These are phyloP conservation scores for Aphelenchoides bicaudatus DNA, from an alignment of 2,888 invertebrate genomes.

Conservation along the genomic window DNA sequence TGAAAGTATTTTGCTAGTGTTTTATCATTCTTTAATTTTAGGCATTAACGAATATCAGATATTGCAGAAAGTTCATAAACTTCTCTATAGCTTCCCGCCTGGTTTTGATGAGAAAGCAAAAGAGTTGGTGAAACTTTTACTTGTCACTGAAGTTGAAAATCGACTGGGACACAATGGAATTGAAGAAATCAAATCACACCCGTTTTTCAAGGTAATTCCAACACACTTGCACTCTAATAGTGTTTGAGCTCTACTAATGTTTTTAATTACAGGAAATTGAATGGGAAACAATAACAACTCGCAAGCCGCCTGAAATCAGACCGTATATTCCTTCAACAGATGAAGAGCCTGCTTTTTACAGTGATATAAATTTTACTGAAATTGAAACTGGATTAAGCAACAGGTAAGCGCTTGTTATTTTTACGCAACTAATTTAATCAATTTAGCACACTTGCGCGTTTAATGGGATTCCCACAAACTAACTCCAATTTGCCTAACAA, in stretches of 20 bases:
- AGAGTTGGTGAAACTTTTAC: slow-evolving; percentile 79
- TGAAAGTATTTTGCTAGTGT: too few species aligned
- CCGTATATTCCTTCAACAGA: slow-evolving; percentile 76
- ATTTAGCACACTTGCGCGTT: too few species aligned
- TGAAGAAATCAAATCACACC: slow-evolving; percentile 75
- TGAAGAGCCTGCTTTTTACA: slow-evolving; percentile 70
- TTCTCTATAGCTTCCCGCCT: slow-evolving; percentile 61
- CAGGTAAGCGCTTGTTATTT: slow-evolving; percentile 75
- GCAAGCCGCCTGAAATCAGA: slow-evolving; percentile 44
- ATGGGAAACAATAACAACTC: slow-evolving; percentile 29
- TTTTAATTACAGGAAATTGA: slow-evolving; percentile 25
- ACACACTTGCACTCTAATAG: slow-evolving; percentile 1
- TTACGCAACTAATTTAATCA: too few species aligned
- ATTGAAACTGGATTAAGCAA: slow-evolving; percentile 80
- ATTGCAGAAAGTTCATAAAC: slow-evolving; percentile 80
- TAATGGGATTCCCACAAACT: too few species aligned
- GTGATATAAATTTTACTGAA: slow-evolving; percentile 65
- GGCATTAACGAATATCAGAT: slow-evolving; percentile 87
- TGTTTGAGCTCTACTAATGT: slow-evolving; percentile 12
- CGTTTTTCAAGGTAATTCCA: slow-evolving; percentile 71
- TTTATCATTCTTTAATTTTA: too few species aligned
- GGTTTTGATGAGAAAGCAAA: slow-evolving; percentile 81
- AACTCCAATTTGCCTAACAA: too few species aligned
- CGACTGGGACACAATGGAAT: slow-evolving; percentile 34
- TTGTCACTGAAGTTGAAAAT: slow-evolving; percentile 64